Evolutionary conservation across 2,113 vertebrate species (phyloP), one percentile per base, ranked within the genome.

Genomic region (Trochalopteron elliotii): DNA sequence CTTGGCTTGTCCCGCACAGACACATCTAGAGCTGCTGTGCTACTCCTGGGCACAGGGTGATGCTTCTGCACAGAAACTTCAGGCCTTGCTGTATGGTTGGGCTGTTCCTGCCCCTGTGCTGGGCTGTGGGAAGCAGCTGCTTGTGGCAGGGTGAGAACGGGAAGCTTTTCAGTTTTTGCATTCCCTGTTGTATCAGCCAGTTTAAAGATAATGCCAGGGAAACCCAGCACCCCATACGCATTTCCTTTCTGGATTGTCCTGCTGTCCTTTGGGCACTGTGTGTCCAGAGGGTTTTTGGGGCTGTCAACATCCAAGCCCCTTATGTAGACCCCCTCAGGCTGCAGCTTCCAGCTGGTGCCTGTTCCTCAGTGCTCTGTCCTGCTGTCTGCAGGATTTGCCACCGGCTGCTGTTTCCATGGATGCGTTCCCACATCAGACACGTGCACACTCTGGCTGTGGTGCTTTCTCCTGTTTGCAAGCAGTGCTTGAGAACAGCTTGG

Each of bases 1-100:
- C 7, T 60, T 61, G 31, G 23, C 20, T 50, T 33, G 35, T 11
- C 21, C 49, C 7, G 2, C 37, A 4, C 1, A 19, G 49, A 15
- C 22, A 8, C 65, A 31, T 13, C 27, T 1, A 0, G 0, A 0
- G 15, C 7, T 3, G 1, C 27, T 83, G 30, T 16, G 33, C 39
- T 15, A 17, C 42, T 31, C 35, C n/a, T 25, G 42, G 19, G 53
- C 23, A 20, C 33, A 2, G 39, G 35, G 56, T 16, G 81, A 52
- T 56, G 84, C 10, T 64, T 33, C 39, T 67, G 77, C 59, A 30
- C 52, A 61, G 71, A 22, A 67, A 9, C 22, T 45, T 37, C 7
- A 6, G 59, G 64, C 37, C 31, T 50, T 89, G 56, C 6, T 33
- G 0, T 10, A 0, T 19, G 42, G 22, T 57, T 42, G 40, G 11